Conservation (phyloP, 2,888 invertebrate species). For the Zhengitettix transpicula region DNA sequence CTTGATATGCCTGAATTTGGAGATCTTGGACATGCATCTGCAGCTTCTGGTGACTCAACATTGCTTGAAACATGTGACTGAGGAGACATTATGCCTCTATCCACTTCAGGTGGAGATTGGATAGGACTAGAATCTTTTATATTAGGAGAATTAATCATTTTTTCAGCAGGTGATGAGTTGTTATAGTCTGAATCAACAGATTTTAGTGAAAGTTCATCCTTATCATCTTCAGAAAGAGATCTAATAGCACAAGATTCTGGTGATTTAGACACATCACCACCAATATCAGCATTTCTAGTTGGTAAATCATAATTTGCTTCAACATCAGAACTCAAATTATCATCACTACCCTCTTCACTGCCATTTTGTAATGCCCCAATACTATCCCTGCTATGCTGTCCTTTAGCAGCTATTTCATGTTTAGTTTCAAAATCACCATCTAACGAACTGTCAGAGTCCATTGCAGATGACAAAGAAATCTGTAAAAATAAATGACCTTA, state of each 20-base stretch:
- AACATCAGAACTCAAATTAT: not conserved
- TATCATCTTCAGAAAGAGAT: not conserved
- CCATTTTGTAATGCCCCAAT: not conserved
- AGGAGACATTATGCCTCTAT: not conserved
- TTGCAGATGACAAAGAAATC: conserved; percentile 1
- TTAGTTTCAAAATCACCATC: conserved; percentile 12
- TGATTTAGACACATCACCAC: not conserved
- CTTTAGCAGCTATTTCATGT: conserved; percentile 1
- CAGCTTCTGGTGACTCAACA: not conserved
- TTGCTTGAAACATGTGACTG: not conserved
- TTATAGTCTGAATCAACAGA: not conserved
- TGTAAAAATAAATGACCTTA: conserved; percentile 1
- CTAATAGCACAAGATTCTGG: not conserved
- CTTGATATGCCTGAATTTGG: not conserved
- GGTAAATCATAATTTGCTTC: not conserved
- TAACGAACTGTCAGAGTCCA: conserved; percentile 13
- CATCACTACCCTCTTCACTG: conserved; percentile 1
- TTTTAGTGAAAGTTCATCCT: not conserved
- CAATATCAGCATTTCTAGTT: not conserved
- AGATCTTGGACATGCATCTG: not conserved
- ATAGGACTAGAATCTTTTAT: not conserved
- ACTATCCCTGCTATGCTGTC: not conserved
- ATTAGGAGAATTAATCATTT: not conserved
- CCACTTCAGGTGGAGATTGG: not conserved
- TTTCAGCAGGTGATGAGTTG: not conserved